These are phyloP conservation scores for Apodemia zela DNA, from an alignment of 2,888 invertebrate species.

Conservation along the genomic window DNA sequence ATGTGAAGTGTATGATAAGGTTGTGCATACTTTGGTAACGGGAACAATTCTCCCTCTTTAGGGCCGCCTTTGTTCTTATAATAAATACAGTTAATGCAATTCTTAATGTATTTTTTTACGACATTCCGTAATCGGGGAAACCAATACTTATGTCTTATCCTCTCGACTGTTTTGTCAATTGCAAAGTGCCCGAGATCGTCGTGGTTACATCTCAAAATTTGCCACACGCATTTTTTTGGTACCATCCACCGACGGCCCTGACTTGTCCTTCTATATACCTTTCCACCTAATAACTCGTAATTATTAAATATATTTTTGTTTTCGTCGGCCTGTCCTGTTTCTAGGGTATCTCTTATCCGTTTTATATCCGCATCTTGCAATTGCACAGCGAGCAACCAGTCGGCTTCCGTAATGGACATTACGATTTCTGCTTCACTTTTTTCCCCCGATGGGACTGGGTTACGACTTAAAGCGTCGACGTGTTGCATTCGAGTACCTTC, in stretches of 20 bases:
- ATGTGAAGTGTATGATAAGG: constrained; percentile 10
- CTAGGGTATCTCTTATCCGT: constrained; percentile 26
- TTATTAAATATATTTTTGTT: constrained; percentile 4
- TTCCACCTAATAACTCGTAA: constrained; percentile 21
- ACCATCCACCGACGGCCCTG: constrained; percentile 38
- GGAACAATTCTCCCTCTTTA: constrained; percentile 5
- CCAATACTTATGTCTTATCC: constrained; percentile 1
- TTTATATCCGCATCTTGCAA: too few relatives aligned
- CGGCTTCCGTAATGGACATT: constrained; percentile 24
- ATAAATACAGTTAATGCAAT: background rate
- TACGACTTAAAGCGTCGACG: constrained; percentile 22
- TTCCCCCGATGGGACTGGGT: constrained; percentile 20
- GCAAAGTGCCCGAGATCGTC: constrained; percentile 33
- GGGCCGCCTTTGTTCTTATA: constrained; percentile 13
- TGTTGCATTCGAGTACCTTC: constrained; percentile 14
- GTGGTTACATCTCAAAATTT: constrained; percentile 31
- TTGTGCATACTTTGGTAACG: constrained; percentile 18
- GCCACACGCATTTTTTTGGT: constrained; percentile 37
- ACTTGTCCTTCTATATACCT: constrained; percentile 36
- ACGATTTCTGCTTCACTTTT: constrained; percentile 20
- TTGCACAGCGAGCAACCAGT: constrained; percentile 35
- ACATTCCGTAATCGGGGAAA: background rate
- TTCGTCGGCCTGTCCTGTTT: background rate
- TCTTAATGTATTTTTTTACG: constrained; percentile 12
- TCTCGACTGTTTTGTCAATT: constrained; percentile 16